These are phyloP conservation scores for Nesoenas mayeri DNA, from an alignment of 2,113 vertebrate species.

Conservation along the genomic window DNA sequence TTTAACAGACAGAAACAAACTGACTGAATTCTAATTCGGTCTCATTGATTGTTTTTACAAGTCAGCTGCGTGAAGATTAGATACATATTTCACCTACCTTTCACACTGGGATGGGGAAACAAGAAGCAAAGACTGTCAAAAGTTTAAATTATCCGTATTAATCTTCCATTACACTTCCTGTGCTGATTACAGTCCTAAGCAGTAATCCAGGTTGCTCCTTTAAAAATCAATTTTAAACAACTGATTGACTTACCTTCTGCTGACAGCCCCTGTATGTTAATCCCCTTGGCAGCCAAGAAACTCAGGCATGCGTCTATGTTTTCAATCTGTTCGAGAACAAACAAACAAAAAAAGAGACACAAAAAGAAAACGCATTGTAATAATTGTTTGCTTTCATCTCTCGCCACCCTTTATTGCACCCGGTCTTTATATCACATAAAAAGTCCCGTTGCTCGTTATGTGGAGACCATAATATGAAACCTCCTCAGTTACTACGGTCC, in stretches of 20 bases:
- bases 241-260: conserved; percentile 87
- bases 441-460: neutral
- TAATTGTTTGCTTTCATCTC: neutral
- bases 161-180: neutral
- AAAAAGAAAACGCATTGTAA: conserved; percentile 13
- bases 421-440: neutral
- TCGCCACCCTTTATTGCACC: neutral
- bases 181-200: neutral
- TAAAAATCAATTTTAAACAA: neutral
- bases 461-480: neutral
- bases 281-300: conserved; percentile 98
- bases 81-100: neutral
- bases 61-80: neutral
- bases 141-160: neutral
- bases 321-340: conserved; percentile 84
- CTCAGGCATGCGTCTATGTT: conserved; percentile 97
- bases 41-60: neutral
- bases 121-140: neutral
- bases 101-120: neutral
- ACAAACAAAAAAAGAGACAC: neutral
- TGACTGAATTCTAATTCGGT: neutral
- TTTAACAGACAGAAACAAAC: neutral
- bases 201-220: neutral
- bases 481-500: neutral
- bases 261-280: conserved; percentile 98